Conservation (phyloP, 1,140 invertebrate species). For the Heliconius nattereri region DNA sequence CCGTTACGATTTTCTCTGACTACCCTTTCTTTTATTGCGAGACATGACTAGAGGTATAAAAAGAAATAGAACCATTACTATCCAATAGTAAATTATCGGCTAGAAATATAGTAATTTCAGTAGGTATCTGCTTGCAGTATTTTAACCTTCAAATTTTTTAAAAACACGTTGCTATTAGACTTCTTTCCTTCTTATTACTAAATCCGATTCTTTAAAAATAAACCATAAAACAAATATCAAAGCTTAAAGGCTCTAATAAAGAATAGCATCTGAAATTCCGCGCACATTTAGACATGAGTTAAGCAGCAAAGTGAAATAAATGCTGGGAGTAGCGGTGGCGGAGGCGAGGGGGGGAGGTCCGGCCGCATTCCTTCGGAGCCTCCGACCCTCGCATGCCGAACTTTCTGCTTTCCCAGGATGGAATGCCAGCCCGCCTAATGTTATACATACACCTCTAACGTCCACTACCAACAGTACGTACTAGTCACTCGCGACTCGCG, state of each 20-base stretch:
- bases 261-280: conserved; percentile 39
- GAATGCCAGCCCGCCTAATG: conserved; percentile 59
- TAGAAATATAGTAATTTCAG: neutral
- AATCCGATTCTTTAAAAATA: neutral
- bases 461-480: conserved; percentile 6
- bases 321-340: conserved; percentile 45
- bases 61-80: too few species aligned
- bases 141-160: neutral
- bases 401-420: conserved; percentile 69
- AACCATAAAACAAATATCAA: neutral
- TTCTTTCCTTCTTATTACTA: neutral
- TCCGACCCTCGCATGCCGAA: conserved; percentile 65
- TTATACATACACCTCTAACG: conserved; percentile 42
- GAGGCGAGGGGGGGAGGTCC: conserved; percentile 47
- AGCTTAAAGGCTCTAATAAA: conserved; percentile 22
- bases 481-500: conserved; percentile 5
- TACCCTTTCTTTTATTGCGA: too few species aligned
- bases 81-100: too few species aligned
- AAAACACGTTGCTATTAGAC: neutral
- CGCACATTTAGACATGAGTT: conserved; percentile 43
- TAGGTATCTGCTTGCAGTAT: neutral
- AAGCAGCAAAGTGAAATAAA: conserved; percentile 50
- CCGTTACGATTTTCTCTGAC: too few species aligned
- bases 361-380: conserved; percentile 75
- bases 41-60: too few species aligned